Evolutionary conservation across 2,113 vertebrate genomes (phyloP).

Genomic region (Gymnogyps californianus): DNA sequence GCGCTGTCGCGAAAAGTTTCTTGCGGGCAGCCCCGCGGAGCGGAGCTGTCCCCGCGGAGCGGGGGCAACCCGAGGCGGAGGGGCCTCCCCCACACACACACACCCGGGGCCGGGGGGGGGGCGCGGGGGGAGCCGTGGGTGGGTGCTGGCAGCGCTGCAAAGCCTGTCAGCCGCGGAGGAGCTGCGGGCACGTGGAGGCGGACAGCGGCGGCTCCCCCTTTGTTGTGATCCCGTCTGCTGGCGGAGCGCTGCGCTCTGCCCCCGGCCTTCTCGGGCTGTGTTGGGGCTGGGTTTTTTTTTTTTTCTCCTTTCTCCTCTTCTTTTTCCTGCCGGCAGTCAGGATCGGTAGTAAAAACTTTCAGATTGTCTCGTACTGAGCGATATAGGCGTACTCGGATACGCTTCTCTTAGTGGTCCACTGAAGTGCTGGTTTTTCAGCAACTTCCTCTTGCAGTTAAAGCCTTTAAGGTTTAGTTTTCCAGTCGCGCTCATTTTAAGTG

Average conservation of each 20-base stretch:
- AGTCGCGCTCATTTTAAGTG: not conserved
- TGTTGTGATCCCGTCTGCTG: not conserved
- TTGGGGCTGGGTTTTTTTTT: no score
- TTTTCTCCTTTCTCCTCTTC: not conserved
- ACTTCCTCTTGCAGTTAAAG: not conserved
- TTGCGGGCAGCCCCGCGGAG: not conserved
- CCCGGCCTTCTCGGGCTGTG: no score
- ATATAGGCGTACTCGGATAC: rapidly evolving
- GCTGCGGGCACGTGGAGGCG: not conserved
- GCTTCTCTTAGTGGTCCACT: not conserved
- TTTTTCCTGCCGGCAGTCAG: not conserved
- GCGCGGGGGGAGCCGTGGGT: not conserved
- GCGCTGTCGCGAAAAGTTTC: not conserved
- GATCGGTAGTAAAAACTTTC: not conserved
- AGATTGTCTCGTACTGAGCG: rapidly evolving
- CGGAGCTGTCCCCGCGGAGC: not conserved
- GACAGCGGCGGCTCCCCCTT: not conserved
- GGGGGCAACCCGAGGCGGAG: not conserved
- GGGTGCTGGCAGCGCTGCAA: not conserved
- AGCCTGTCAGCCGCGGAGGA: not conserved
- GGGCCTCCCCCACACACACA: no score
- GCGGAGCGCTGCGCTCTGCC: not conserved
- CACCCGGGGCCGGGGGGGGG: no score
- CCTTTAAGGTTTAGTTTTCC: not conserved
- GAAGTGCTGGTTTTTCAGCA: not conserved